phyloP scores from a whole-genome alignment of 2,888 invertebrate genomes.

The Habroteleia sp. region DNA sequence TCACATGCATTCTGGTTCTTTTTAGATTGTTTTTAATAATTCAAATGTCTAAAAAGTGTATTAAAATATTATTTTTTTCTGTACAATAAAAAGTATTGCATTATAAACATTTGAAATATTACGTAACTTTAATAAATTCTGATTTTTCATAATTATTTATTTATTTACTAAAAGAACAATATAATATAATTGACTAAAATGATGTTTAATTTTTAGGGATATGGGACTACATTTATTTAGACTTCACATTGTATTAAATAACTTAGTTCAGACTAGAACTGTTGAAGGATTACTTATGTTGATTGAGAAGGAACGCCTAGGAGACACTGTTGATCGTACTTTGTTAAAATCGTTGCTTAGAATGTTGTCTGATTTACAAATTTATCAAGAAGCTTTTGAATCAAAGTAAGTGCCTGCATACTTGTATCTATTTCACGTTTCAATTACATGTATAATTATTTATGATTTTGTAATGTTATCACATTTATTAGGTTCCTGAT shows the following conservation, averaged over 20 bases:
- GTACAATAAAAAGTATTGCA: no score
- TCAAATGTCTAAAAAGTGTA: no score
- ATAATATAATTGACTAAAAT: no score
- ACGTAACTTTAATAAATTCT: no score
- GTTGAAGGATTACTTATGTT: slow-evolving; percentile 95
- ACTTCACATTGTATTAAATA: slow-evolving; percentile 94
- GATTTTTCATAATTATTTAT: no score
- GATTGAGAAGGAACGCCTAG: slow-evolving; percentile 96
- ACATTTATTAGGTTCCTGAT: slow-evolving; percentile 87
- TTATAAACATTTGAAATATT: no score
- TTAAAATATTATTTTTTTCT: no score
- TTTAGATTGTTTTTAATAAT: no score
- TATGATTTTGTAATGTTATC: neutral
- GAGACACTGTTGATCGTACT: slow-evolving; percentile 95
- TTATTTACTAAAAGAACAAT: no score
- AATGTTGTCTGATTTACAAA: slow-evolving; percentile 98
- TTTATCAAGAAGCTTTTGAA: slow-evolving; percentile 94
- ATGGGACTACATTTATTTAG: slow-evolving; percentile 98
- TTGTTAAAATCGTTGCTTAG: slow-evolving; percentile 95
- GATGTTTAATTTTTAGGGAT: slow-evolving; percentile 86
- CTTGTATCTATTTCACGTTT: no score
- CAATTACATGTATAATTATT: no score
- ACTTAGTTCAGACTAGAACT: slow-evolving; percentile 93
- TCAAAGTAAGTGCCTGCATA: slow-evolving; percentile 88
- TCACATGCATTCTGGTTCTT: no score